These are phyloP conservation scores for Athalia cordata DNA, from an alignment of 2,888 invertebrate genomes.

Conservation along the genomic window DNA sequence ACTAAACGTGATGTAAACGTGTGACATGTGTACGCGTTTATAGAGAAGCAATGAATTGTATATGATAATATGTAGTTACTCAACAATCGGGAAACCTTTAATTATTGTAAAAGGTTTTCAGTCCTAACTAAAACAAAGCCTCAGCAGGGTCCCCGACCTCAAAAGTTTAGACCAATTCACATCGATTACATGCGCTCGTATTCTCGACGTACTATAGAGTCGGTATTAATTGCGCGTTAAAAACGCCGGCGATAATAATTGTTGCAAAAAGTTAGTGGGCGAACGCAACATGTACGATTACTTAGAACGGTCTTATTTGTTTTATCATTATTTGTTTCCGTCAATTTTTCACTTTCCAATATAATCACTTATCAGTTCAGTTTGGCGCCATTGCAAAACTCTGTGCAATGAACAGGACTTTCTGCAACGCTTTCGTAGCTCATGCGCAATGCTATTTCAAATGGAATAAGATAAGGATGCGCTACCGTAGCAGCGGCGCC, in stretches of 20 bases:
- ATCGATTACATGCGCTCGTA: background rate
- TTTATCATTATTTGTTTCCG: too few species aligned
- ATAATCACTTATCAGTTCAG: background rate
- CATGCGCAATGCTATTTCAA: slow-evolving; percentile 10
- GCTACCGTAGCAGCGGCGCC: too few species aligned
- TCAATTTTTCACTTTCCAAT: too few species aligned
- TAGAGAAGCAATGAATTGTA: too few species aligned
- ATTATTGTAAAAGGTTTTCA: background rate
- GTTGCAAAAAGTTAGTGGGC: too few species aligned
- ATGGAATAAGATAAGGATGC: background rate
- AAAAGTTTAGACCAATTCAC: slow-evolving; percentile 16
- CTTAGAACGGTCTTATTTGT: too few species aligned
- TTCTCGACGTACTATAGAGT: too few species aligned
- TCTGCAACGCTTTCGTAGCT: slow-evolving; percentile 1
- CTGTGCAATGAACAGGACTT: background rate
- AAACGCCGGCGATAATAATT: too few species aligned
- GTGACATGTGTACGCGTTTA: too few species aligned
- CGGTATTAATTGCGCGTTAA: too few species aligned
- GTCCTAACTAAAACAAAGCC: background rate
- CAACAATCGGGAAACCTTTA: slow-evolving; percentile 9
- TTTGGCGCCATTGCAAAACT: background rate
- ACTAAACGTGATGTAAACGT: too few species aligned
- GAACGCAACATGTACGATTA: too few species aligned
- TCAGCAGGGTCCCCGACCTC: slow-evolving; percentile 24
- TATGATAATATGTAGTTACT: background rate